Percentiles rank a stretch among this genome's conserved stretches.
phyloP scores from a whole-genome alignment of 2,888 invertebrate species.

The Drosophila fulvimacula region DNA sequence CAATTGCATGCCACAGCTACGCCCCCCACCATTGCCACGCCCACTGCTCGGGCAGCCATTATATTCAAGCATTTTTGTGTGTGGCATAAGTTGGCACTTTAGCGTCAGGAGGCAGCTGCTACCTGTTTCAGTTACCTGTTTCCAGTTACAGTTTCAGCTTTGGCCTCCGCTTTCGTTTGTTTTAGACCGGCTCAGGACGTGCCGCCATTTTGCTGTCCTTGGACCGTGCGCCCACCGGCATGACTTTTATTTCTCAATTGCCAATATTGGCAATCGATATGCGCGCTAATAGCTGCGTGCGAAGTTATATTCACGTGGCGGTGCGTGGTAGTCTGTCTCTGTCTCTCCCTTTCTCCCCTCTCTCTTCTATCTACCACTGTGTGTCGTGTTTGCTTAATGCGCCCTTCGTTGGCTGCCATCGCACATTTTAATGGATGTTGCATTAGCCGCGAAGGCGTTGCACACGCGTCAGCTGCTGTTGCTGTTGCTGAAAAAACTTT shows the following conservation, averaged over 20 bases:
- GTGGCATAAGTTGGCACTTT: slow-evolving; percentile 80
- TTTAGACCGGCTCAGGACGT: slow-evolving; percentile 45
- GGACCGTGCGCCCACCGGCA: background rate
- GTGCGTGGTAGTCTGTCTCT: background rate
- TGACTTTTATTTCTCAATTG: slow-evolving; percentile 60
- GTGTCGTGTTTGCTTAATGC: slow-evolving; percentile 49
- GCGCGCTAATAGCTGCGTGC: slow-evolving; percentile 54
- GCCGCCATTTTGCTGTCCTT: slow-evolving; percentile 53
- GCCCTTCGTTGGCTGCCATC: slow-evolving; percentile 32
- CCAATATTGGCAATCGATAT: slow-evolving; percentile 72
- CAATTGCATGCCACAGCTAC: slow-evolving; percentile 65
- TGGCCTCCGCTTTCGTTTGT: slow-evolving; percentile 37
- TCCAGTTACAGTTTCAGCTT: slow-evolving; percentile 39
- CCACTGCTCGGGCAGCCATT: slow-evolving; percentile 51
- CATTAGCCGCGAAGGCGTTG: slow-evolving; percentile 56
- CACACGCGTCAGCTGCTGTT: slow-evolving; percentile 38
- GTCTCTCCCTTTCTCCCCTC: background rate
- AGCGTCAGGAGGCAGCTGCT: slow-evolving; percentile 76
- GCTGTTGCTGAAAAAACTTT: slow-evolving; percentile 36
- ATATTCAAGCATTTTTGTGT: slow-evolving; percentile 77
- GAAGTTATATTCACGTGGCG: slow-evolving; percentile 7
- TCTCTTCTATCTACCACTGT: background rate
- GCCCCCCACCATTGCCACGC: background rate
- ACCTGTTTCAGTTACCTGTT: slow-evolving; percentile 55
- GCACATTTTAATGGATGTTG: slow-evolving; percentile 69